phyloP scores from a whole-genome alignment of 1,140 invertebrate genomes.

The Prorops nasuta region DNA sequence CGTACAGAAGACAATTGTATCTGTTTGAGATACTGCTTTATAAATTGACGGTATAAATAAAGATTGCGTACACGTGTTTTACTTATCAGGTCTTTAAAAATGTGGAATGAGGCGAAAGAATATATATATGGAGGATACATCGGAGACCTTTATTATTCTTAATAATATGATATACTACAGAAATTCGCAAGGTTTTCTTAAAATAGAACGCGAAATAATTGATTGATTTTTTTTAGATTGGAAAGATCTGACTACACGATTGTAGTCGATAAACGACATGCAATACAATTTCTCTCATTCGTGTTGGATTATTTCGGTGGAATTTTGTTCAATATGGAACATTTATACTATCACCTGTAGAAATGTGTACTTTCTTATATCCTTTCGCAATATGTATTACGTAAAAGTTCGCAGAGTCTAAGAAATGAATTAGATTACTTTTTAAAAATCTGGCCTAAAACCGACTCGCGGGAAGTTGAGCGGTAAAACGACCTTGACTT shows the following conservation, averaged over 20 bases:
- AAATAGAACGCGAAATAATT: slow-evolving; percentile 32
- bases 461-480: no score
- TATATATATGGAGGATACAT: slow-evolving; percentile 1
- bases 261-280: slow-evolving; percentile 1
- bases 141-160: no score
- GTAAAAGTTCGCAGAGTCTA: no score
- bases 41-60: background rate
- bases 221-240: slow-evolving; percentile 28
- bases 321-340: background rate
- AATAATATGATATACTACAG: slow-evolving; percentile 9
- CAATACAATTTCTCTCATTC: background rate
- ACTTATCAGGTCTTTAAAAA: no score
- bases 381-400: no score
- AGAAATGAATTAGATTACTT: no score
- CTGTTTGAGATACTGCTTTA: background rate
- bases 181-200: slow-evolving; percentile 22
- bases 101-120: no score
- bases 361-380: background rate
- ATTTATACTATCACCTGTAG: slow-evolving; percentile 7
- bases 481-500: no score
- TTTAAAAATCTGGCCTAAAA: no score
- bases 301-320: background rate
- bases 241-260: background rate
- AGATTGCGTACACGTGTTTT: no score
- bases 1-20: slow-evolving; percentile 4